These are phyloP conservation scores for Drosophila murphyi DNA, from an alignment of 1,140 invertebrate genomes.

Conservation along the genomic window DNA sequence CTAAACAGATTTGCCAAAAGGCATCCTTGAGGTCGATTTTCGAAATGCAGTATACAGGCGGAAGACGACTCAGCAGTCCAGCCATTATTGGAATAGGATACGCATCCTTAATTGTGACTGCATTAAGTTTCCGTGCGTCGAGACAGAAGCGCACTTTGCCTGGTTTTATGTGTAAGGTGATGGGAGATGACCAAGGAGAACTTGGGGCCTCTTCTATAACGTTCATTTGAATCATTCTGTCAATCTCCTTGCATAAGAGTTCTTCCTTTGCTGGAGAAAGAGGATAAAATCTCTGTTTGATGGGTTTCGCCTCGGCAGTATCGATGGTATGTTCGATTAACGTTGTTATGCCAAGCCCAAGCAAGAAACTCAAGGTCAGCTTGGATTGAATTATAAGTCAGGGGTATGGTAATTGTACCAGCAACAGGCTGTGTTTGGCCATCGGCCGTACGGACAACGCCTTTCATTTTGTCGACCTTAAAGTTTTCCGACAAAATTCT, in stretches of 20 bases:
- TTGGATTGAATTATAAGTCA: slow-evolving; percentile 18
- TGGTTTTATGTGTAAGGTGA: too few species aligned
- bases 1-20: slow-evolving; percentile 3
- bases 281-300: slow-evolving; percentile 20
- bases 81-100: not conserved
- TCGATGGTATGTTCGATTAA: too few species aligned
- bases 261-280: slow-evolving; percentile 41
- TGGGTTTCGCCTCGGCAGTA: too few species aligned
- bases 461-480: not conserved
- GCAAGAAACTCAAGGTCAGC: slow-evolving; percentile 18
- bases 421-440: not conserved
- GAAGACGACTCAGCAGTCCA: slow-evolving; percentile 2
- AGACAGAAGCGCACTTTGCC: too few species aligned
- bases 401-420: not conserved
- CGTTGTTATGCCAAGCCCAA: too few species aligned
- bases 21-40: slow-evolving; percentile 10
- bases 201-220: slow-evolving; percentile 37
- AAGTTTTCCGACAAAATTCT: slow-evolving; percentile 5
- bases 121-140: too few species aligned
- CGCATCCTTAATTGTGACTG: too few species aligned
- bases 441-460: not conserved
- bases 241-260: slow-evolving; percentile 26
- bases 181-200: slow-evolving; percentile 30
- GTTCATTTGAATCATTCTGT: slow-evolving; percentile 28
- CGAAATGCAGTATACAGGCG: not conserved